Evolutionary conservation across 2,797 vertebrate species (phyloP), one percentile per base, ranked within the genome.

Genomic region (Triplophysa bombifrons): DNA sequence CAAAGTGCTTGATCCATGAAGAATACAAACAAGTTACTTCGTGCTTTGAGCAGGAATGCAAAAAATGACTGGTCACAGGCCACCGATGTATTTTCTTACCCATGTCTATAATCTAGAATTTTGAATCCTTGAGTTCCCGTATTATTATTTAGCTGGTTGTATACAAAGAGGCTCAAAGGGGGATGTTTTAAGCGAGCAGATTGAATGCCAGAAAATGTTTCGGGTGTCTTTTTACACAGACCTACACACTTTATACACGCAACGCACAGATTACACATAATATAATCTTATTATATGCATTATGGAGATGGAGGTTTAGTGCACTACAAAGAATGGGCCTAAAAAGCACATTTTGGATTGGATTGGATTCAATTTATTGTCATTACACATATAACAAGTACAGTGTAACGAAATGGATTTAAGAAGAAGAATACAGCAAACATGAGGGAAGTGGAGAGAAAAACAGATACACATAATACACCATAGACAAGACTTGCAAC

Each of bases 141-240:
- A 50, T 30, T 64, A 6, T 55, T 55, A 75, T 44, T 66, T 44
- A 38, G 5, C 56, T 14, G 41, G 14, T n/a, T 53, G 30, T 65
- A 75, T 55, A 66, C 50, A 55, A 51, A 75, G 19, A 11, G 34
- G 10, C 63, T 65, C 34, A 65, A 41, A 64, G 3, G 30, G 30
- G 63, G 10, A 64, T 38, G 10, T 13, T n/a, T 65, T 63, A 34
- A 9, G 60, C 30, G 16, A 63, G 60, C 27, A 20, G 38, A 65
- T 34, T 14, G 19, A 41, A n/a, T 20, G 34, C 17, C 14, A 41
- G 63, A 7, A 27, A 70, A 41, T 63, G 76, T 61, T 71, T 25
- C 51, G 46, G 68, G 76, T 71, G n/a, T 78, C 68, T 71, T 72
- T 51, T 78, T 84, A 84, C 85, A 85, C 74, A 83, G 74, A 80